Evolutionary conservation across 1,140 invertebrate species (phyloP).

Genomic region (Neodiprion virginianus): DNA sequence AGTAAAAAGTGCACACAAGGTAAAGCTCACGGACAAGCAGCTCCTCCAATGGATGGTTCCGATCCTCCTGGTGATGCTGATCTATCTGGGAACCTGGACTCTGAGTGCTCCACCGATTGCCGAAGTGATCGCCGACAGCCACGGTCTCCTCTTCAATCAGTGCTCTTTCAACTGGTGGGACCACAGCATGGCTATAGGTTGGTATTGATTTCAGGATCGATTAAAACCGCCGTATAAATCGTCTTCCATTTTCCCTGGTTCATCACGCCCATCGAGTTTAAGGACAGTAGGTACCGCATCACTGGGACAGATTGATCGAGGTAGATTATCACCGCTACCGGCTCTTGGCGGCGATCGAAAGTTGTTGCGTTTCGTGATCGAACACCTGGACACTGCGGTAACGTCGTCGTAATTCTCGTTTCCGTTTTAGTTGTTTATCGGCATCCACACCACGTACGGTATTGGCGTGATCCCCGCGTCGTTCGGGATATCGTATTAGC

Average conservation of each 20-base stretch:
- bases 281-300: background rate
- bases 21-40: slow-evolving; percentile 91
- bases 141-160: slow-evolving; percentile 83
- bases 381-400: background rate
- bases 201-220: slow-evolving; percentile 28
- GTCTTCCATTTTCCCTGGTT: background rate
- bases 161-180: slow-evolving; percentile 94
- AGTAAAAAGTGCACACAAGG: slow-evolving; percentile 92
- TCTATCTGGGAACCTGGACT: slow-evolving; percentile 90
- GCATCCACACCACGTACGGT: no score
- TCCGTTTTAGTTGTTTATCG: no score
- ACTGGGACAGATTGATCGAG: background rate
- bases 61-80: slow-evolving; percentile 85
- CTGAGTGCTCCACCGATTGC: slow-evolving; percentile 80
- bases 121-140: slow-evolving; percentile 76
- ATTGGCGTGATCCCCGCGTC: background rate
- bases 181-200: slow-evolving; percentile 86
- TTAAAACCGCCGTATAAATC: background rate
- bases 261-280: background rate
- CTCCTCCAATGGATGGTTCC: slow-evolving; percentile 91
- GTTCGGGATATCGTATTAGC: background rate
- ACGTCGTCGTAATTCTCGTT: background rate
- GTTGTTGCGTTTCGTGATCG: background rate
- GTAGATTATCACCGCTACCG: no score
- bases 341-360: background rate